These are phyloP conservation scores for Microcebus tavaratra DNA, from an alignment of 2,113 vertebrate genomes.

Conservation along the genomic window DNA sequence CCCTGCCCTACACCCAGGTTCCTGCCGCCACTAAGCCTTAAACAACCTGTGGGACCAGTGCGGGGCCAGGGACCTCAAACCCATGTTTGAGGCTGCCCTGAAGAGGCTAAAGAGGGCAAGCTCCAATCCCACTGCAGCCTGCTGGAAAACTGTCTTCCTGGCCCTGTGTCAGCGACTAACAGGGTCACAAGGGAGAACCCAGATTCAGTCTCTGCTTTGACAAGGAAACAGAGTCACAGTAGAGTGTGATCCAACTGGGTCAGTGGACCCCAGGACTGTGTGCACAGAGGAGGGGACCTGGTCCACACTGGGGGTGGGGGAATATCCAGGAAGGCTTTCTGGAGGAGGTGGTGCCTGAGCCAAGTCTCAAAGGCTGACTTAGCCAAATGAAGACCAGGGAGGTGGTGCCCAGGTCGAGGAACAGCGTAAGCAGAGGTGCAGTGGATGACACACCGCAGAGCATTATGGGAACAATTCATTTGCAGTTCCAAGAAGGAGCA, in stretches of 20 bases:
- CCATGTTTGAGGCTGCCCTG: neutral
- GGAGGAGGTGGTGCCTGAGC: neutral
- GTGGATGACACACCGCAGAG: neutral
- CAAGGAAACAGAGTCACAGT: neutral
- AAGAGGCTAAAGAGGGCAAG: neutral
- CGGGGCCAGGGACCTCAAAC: neutral
- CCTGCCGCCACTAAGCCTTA: rapidly evolving
- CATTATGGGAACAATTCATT: neutral
- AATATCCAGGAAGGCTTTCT: neutral
- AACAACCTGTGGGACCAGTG: neutral
- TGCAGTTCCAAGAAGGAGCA: neutral
- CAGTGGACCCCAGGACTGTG: neutral
- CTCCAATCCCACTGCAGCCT: neutral
- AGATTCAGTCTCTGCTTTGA: neutral
- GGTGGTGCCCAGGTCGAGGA: neutral
- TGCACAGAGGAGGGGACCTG: neutral
- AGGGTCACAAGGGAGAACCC: neutral
- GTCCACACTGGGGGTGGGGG: neutral
- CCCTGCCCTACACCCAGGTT: rapidly evolving
- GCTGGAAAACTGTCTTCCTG: neutral
- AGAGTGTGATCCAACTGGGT: neutral
- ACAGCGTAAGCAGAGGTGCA: too few relatives aligned
- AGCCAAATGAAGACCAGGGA: neutral
- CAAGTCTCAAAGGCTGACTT: neutral
- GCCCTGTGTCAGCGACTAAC: neutral